A percentile compares a stretch with the other conserved stretches of the same genome.
phyloP scores from a whole-genome alignment of 2,113 vertebrate species.

The Zeus faber region DNA sequence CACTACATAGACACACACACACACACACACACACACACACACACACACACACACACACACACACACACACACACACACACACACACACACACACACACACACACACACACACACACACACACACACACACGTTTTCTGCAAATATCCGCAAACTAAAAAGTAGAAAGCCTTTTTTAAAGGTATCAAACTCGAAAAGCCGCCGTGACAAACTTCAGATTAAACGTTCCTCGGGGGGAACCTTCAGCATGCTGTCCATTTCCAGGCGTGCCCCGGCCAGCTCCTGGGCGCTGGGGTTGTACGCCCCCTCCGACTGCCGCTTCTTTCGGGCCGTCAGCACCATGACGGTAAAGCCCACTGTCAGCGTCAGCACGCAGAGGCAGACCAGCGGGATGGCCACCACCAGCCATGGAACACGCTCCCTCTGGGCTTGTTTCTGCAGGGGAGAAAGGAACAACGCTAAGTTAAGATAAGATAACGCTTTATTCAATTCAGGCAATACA shows the following conservation, averaged over 20 bases:
- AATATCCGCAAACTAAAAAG: no score
- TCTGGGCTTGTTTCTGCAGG: slow-evolving; percentile 78
- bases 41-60: no score
- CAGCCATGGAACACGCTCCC: slow-evolving; percentile 78
- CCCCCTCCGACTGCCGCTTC: slow-evolving; percentile 91
- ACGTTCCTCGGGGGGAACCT: slow-evolving; percentile 92
- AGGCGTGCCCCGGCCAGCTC: slow-evolving; percentile 91
- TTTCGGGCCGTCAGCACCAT: slow-evolving; percentile 87
- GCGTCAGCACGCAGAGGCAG: slow-evolving; percentile 82
- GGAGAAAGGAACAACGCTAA: background rate
- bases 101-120: no score
- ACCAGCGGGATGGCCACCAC: slow-evolving; percentile 84
- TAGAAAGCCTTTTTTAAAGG: no score
- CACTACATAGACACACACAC: background rate
- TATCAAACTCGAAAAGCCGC: no score
- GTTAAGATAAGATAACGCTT: no score
- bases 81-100: no score
- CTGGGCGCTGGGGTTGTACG: slow-evolving; percentile 92
- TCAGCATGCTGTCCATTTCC: slow-evolving; percentile 97
- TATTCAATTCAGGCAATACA: background rate
- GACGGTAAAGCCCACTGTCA: slow-evolving; percentile 80
- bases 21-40: no score
- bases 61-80: no score
- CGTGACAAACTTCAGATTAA: slow-evolving; percentile 79
- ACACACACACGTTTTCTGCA: no score